Percentiles rank a stretch among this genome's conserved stretches.
phyloP scores from a whole-genome alignment of 1,140 invertebrate species.

The Drosophila sturtevanti region DNA sequence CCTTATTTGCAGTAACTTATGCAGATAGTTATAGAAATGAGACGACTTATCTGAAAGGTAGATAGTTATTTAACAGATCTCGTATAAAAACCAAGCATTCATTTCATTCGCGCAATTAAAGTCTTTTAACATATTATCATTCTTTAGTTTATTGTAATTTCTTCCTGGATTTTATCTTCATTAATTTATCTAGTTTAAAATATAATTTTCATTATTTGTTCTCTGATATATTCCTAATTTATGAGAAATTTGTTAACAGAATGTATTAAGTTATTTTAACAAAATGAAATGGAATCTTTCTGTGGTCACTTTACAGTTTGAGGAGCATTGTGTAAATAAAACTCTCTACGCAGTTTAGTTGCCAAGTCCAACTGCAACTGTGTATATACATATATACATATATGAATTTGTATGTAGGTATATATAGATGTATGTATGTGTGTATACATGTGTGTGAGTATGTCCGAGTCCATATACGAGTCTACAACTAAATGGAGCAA shows the following conservation, averaged over 20 bases:
- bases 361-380: conserved; percentile 6
- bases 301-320: conserved; percentile 63
- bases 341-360: conserved; percentile 54
- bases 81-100: no score
- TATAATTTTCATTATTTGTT: neutral
- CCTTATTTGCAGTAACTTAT: neutral
- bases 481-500: conserved; percentile 74
- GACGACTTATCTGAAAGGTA: no score
- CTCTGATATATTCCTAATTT: neutral
- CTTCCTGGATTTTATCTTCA: no score
- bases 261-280: neutral
- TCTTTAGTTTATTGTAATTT: no score
- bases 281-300: conserved; percentile 38
- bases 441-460: neutral
- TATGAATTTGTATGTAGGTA: neutral
- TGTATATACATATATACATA: neutral
- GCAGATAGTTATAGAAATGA: no score
- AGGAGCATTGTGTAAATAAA: conserved; percentile 58
- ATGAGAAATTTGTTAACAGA: neutral
- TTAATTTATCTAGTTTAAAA: neutral
- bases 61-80: no score
- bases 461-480: neutral
- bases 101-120: no score
- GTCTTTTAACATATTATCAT: no score
- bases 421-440: neutral